These are phyloP conservation scores for Ptilodon capucinus DNA, from an alignment of 2,888 invertebrate species.

Conservation along the genomic window DNA sequence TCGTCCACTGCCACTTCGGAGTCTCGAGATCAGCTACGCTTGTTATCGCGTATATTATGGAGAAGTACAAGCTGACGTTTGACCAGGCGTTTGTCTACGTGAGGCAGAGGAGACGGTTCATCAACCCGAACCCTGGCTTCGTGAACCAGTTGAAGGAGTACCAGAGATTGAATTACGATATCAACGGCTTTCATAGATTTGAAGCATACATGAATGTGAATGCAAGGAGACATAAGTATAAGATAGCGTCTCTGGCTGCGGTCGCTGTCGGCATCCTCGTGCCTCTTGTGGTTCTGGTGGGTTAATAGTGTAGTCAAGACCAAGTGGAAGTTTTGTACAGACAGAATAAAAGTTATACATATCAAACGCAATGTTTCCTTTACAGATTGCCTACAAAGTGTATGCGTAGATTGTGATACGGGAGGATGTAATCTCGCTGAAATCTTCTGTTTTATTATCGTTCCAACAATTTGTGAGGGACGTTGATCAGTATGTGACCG, in stretches of 20 bases:
- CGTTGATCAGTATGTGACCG: neutral
- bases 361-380: slow-evolving; percentile 1
- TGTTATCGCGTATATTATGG: slow-evolving; percentile 97
- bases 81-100: slow-evolving; percentile 95
- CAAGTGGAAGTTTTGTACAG: slow-evolving; percentile 24
- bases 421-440: neutral
- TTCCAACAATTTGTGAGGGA: too few species aligned
- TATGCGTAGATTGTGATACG: neutral
- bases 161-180: slow-evolving; percentile 60
- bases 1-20: slow-evolving; percentile 98
- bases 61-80: slow-evolving; percentile 90
- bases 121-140: slow-evolving; percentile 97
- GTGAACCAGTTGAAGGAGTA: slow-evolving; percentile 93
- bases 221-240: slow-evolving; percentile 66
- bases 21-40: slow-evolving; percentile 97
- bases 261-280: slow-evolving; percentile 61
- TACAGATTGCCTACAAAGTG: neutral
- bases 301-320: slow-evolving; percentile 38
- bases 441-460: neutral
- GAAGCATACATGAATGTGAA: slow-evolving; percentile 69
- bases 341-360: slow-evolving; percentile 17
- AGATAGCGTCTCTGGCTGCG: slow-evolving; percentile 66
- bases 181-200: slow-evolving; percentile 58
- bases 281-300: slow-evolving; percentile 62
- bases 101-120: slow-evolving; percentile 92